Evolutionary conservation across 2,797 vertebrate genomes (phyloP).

Genomic region (Sebastes minor): DNA sequence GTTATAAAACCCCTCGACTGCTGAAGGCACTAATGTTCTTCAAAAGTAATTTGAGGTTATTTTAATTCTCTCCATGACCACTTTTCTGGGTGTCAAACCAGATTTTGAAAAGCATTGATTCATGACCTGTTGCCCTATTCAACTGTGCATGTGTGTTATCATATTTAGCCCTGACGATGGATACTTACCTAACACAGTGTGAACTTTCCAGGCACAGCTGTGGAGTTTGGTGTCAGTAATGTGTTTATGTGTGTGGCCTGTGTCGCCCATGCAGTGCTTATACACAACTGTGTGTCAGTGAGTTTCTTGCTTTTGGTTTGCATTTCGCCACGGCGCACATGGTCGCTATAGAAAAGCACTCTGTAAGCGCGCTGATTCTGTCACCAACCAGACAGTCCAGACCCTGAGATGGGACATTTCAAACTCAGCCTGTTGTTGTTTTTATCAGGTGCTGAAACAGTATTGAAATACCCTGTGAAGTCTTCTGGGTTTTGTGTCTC

Average conservation of each 20-base stretch:
- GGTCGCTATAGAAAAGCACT: slow-evolving; percentile 24
- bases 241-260: slow-evolving; percentile 6
- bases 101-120: slow-evolving; percentile 20
- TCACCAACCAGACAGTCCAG: not conserved
- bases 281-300: not conserved
- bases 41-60: not conserved
- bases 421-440: not conserved
- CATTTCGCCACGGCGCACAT: slow-evolving; percentile 1
- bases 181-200: slow-evolving; percentile 31
- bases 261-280: not conserved
- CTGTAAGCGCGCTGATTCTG: not conserved
- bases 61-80: not conserved
- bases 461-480: not conserved
- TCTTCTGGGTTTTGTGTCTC: not conserved
- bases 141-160: slow-evolving; percentile 3
- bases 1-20: slow-evolving; percentile 13
- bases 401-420: not conserved
- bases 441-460: not conserved
- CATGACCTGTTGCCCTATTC: slow-evolving; percentile 14
- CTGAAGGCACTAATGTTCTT: not conserved
- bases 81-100: not conserved
- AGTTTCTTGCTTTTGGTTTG: not conserved
- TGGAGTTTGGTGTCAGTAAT: slow-evolving; percentile 40
- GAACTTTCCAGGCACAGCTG: slow-evolving; percentile 62
- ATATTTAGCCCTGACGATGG: slow-evolving; percentile 20